Percentiles rank a stretch among this genome's conserved stretches.
These are phyloP conservation scores for Ctena decussata DNA, from an alignment of 2,888 invertebrate species.

Conservation along the genomic window DNA sequence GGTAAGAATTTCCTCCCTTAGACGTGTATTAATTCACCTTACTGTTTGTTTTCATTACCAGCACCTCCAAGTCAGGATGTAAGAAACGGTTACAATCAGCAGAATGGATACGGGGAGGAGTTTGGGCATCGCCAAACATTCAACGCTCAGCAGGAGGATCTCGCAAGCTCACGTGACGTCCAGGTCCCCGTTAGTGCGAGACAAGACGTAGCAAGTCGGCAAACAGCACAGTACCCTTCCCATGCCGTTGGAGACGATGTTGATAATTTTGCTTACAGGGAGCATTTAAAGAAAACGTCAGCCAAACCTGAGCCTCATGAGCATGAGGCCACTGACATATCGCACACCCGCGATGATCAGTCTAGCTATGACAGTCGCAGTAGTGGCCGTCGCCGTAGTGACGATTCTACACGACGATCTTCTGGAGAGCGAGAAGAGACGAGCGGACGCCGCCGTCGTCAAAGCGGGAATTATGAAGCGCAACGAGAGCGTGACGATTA, in stretches of 20 bases:
- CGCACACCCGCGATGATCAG: neutral
- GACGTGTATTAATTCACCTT: no score
- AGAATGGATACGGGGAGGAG: neutral
- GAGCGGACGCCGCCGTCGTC: neutral
- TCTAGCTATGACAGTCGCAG: neutral
- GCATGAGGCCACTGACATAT: neutral
- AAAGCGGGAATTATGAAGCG: conserved; percentile 18
- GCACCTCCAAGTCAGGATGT: neutral
- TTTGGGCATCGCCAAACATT: neutral
- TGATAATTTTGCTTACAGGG: neutral
- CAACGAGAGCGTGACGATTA: conserved; percentile 11
- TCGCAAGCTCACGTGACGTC: neutral
- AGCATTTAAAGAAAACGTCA: neutral
- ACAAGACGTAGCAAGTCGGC: neutral
- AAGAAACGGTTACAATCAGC: conserved; percentile 19
- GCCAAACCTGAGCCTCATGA: neutral
- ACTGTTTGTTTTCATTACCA: neutral
- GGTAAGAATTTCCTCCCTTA: no score
- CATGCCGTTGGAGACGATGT: neutral
- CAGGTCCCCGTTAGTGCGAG: neutral
- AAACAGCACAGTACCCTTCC: neutral
- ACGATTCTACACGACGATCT: neutral
- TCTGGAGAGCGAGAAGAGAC: neutral
- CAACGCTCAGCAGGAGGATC: conserved; percentile 5
- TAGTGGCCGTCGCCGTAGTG: neutral